Base-by-base conservation (phyloP, 2,113 vertebrate species). In the Corythoichthys intestinalis region DNA sequence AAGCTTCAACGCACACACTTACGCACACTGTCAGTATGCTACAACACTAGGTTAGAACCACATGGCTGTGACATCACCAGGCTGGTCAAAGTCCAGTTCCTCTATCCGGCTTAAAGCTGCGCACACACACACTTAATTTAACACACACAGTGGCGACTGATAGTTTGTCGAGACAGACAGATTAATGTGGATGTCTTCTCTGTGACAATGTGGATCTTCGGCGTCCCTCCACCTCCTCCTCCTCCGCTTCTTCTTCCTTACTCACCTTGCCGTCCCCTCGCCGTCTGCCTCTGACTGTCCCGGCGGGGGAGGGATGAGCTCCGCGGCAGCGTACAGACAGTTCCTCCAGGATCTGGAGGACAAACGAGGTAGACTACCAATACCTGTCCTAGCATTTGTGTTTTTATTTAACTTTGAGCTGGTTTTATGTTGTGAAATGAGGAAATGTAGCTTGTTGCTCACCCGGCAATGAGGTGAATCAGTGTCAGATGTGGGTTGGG, bases 61-160 rank as follows among this genome's bases (percentile, higher is more conserved):
- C 64, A 87, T 73, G 82, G 71, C 75, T 75, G 80, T 93, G 92
- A 92, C 91, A 91, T 93, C 92, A 93, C 75, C 82, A 83, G 86
- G 88, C 86, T 84, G 91, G 86, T 91, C 90, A 92, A 93, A 93
- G 92, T 92, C 87, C 91, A 92, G 88, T 90, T 91, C 79, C 88
- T 91, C 86, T 84, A 90, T 91, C 88, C 82, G 85, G 88, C 88
- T 89, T 81, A 75, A 76, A 66, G 79, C 76, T 54, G 72, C 72
- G 61, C 65, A 60, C 69, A 60, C 72, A 17, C 67, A 38, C 72
- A 12, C 62, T 9, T 46, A 17, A 17, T 64, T 66, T 56, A 73
- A 72, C 82, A 58, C 70, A 12, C 71, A 39, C 72, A 5, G 56
- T 7, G 46, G 4, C 17, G 17, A 28, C 20, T 28, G 20, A 56